These are phyloP conservation scores for Ichneumon xanthorius DNA, from an alignment of 2,888 invertebrate genomes.

Conservation along the genomic window DNA sequence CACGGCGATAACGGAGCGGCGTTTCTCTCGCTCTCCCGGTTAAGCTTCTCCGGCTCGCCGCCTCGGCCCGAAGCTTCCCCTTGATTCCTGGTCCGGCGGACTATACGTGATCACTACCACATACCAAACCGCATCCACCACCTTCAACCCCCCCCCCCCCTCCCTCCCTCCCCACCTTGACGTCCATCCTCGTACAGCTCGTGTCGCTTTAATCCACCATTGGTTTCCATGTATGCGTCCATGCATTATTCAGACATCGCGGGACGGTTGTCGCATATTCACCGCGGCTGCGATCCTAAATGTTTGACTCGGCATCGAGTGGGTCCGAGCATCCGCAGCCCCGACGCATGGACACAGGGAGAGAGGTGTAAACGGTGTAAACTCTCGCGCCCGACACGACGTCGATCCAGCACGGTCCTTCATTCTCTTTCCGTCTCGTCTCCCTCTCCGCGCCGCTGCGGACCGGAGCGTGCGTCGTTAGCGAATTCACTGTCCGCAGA, in stretches of 20 bases:
- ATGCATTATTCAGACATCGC: conserved; percentile 73
- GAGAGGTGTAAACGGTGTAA: conserved; percentile 63
- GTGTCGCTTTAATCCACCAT: conserved; percentile 75
- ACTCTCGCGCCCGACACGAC: conserved; percentile 56
- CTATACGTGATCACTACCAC: conserved; percentile 15
- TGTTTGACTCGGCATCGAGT: conserved; percentile 71
- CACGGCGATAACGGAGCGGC: conserved; percentile 54
- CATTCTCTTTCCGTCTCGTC: conserved; percentile 21
- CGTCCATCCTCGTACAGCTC: conserved; percentile 41
- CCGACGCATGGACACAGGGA: conserved; percentile 50
- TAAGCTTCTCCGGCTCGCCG: conserved; percentile 8
- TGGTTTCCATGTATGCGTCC: conserved; percentile 71
- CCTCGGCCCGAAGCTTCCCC: conserved; percentile 3
- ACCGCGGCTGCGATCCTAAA: conserved; percentile 70
- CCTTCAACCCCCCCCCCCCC: conserved; percentile 8
- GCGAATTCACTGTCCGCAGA: conserved; percentile 60
- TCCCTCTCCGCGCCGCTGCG: conserved; percentile 1
- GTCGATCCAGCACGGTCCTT: conserved; percentile 37
- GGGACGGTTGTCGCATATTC: conserved; percentile 74
- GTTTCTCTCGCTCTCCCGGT: conserved; percentile 7
- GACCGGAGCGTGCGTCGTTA: conserved; percentile 39
- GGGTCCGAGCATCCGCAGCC: conserved; percentile 43
- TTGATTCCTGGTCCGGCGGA: conserved; percentile 23
- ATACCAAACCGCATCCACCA: conserved; percentile 42
- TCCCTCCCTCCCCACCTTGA: conserved; percentile 18